Evolutionary conservation across 2,888 invertebrate species (phyloP).

Genomic region (Pammene fasciana): DNA sequence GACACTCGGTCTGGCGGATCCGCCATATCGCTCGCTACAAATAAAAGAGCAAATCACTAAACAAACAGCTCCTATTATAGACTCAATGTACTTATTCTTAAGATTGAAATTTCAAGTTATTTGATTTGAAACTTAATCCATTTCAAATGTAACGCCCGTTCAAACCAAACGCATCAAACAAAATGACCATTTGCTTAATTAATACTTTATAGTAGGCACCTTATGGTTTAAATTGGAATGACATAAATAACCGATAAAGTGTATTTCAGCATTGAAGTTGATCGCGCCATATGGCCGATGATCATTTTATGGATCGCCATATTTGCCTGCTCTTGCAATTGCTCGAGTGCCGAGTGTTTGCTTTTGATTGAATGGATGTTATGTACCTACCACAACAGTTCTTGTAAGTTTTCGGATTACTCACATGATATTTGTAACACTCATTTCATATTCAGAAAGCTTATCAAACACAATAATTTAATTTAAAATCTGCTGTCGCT

Average conservation of each 20-base stretch:
- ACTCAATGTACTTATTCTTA: neutral
- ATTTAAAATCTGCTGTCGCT: neutral
- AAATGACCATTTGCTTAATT: constrained; percentile 4
- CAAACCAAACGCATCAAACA: constrained; percentile 8
- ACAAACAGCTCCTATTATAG: constrained; percentile 40
- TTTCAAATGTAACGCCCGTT: constrained; percentile 1
- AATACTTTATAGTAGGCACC: neutral
- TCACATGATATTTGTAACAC: neutral
- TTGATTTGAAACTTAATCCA: neutral
- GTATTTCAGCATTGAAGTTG: constrained; percentile 16
- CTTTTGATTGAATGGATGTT: constrained; percentile 36
- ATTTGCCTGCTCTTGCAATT: constrained; percentile 58
- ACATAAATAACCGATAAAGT: neutral
- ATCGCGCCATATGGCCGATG: constrained; percentile 44
- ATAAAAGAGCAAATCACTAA: constrained; percentile 43
- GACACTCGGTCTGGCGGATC: constrained; percentile 71
- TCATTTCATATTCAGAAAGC: too few relatives aligned
- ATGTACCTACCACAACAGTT: constrained; percentile 17
- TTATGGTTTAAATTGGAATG: constrained; percentile 35
- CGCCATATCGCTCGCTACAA: constrained; percentile 43
- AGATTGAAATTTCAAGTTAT: neutral
- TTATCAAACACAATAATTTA: neutral
- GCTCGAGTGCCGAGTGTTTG: constrained; percentile 48
- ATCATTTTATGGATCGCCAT: constrained; percentile 48
- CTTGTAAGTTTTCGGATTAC: neutral